Evolutionary conservation across 2,797 vertebrate genomes (phyloP).

Genomic region (Lithobates sylvaticus): DNA sequence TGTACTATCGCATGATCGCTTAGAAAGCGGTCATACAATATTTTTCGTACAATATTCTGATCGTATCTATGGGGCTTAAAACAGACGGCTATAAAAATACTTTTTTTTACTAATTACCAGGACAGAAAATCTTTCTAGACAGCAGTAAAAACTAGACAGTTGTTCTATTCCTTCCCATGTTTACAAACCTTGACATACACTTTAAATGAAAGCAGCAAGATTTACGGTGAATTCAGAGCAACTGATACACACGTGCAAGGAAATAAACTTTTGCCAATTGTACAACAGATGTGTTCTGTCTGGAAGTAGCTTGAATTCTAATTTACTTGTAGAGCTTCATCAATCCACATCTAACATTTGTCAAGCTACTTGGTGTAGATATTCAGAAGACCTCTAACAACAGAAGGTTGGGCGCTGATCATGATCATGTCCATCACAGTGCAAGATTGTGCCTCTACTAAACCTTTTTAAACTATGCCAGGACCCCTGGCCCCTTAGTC

Average conservation of each 20-base stretch:
- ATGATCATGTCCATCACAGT: background rate
- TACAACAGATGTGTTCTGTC: background rate
- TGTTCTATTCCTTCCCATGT: too few relatives aligned
- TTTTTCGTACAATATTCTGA: too few relatives aligned
- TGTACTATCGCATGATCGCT: too few relatives aligned
- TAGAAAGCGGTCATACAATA: too few relatives aligned
- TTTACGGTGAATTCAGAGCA: background rate
- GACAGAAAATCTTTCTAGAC: background rate
- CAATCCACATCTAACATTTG: background rate
- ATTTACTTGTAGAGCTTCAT: background rate
- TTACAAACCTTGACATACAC: background rate
- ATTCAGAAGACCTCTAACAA: background rate
- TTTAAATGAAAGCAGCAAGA: background rate
- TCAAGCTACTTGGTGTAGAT: background rate
- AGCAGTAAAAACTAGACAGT: background rate
- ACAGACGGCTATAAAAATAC: too few relatives aligned
- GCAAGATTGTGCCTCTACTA: background rate
- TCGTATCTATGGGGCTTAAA: too few relatives aligned
- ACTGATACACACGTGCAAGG: background rate
- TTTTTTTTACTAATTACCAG: too few relatives aligned
- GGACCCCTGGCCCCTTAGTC: background rate
- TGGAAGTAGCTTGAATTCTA: background rate
- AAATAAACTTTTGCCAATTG: background rate
- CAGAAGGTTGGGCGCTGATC: background rate
- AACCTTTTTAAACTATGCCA: background rate